These are phyloP conservation scores for Microplitis demolitor DNA, from an alignment of 1,140 invertebrate genomes.

Conservation along the genomic window DNA sequence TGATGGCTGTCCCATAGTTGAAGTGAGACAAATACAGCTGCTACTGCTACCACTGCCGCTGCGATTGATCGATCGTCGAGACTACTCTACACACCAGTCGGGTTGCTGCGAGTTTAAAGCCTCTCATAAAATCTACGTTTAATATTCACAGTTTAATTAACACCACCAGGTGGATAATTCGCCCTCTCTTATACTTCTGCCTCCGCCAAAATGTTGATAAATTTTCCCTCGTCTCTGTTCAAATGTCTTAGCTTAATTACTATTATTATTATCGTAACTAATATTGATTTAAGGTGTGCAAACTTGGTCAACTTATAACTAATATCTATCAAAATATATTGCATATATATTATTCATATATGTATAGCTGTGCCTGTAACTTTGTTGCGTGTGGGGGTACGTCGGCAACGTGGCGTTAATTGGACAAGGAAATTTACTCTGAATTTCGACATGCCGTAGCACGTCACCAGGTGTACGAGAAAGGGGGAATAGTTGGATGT, in stretches of 20 bases:
- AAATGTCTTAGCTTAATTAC: no score
- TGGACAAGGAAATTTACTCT: conserved; percentile 35
- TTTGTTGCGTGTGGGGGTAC: not conserved
- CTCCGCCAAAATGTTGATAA: no score
- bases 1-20: conserved; percentile 14
- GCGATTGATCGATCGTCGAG: not conserved
- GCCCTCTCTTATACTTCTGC: no score
- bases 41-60: not conserved
- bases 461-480: conserved; percentile 27
- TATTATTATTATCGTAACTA: no score
- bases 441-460: conserved; percentile 29
- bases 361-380: not conserved
- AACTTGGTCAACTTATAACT: not conserved
- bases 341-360: not conserved
- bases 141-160: no score
- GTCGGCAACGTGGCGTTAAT: conserved; percentile 26
- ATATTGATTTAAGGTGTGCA: no score
- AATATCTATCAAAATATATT: not conserved
- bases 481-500: not conserved
- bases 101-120: no score
- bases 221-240: no score
- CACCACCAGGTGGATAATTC: no score
- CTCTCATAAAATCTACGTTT: not conserved
- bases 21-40: not conserved
- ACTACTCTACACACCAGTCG: not conserved